Conservation (phyloP, 2,113 vertebrate genomes). For the Hypanus sabinus region DNA sequence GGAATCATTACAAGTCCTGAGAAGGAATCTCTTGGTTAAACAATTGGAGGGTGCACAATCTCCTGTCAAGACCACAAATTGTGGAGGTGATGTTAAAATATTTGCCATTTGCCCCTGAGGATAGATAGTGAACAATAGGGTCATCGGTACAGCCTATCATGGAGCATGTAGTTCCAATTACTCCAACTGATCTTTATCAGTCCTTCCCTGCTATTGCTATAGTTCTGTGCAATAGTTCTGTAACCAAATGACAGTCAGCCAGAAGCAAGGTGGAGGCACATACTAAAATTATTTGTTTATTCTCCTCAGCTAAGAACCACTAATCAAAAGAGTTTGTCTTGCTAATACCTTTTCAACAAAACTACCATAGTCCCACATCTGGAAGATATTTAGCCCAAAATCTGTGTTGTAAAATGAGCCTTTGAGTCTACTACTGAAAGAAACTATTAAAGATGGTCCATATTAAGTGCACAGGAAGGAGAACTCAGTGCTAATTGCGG, state of each 20-base stretch:
- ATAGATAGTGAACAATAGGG: not conserved
- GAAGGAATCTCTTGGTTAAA: not conserved
- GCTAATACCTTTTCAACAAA: not conserved
- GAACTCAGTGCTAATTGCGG: conserved; percentile 17
- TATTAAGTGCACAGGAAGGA: conserved; percentile 15
- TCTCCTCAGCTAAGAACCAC: not conserved
- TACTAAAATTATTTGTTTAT: not conserved
- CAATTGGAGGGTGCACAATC: not conserved
- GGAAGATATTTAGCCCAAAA: not conserved
- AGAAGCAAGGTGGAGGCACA: not conserved
- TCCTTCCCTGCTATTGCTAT: not conserved
- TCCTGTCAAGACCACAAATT: too few species aligned
- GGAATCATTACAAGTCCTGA: too few species aligned
- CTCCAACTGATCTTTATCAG: not conserved
- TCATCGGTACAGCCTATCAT: not conserved
- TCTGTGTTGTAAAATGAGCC: not conserved
- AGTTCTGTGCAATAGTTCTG: not conserved
- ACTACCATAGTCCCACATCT: not conserved
- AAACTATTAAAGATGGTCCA: not conserved
- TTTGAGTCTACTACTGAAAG: conserved; percentile 28
- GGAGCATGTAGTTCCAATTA: not conserved
- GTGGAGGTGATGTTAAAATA: too few species aligned
- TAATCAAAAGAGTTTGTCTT: not conserved
- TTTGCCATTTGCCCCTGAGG: not conserved
- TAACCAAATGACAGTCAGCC: not conserved